These are phyloP conservation scores for Tiliacea aurago DNA, from an alignment of 2,888 invertebrate genomes.

Conservation along the genomic window DNA sequence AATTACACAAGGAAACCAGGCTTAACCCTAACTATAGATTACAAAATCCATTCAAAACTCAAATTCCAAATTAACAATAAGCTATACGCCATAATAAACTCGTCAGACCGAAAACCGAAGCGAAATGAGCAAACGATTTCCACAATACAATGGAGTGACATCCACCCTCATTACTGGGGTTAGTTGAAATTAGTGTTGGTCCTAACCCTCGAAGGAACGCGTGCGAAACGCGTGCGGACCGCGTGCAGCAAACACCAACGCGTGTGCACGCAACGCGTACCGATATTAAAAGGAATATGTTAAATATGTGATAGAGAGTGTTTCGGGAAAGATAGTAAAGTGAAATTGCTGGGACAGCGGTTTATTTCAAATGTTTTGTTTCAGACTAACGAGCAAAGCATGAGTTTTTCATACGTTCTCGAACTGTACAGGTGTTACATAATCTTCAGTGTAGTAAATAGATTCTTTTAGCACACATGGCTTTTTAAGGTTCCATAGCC, in stretches of 20 bases:
- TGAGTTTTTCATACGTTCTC: too few species aligned
- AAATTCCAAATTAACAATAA: conserved; percentile 39
- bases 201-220: conserved; percentile 73
- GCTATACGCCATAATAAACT: conserved; percentile 63
- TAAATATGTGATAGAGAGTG: conserved; percentile 70
- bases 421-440: too few species aligned
- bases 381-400: too few species aligned
- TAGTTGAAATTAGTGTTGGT: conserved; percentile 70
- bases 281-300: conserved; percentile 86
- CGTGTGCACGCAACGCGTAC: conserved; percentile 80
- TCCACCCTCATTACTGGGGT: conserved; percentile 69
- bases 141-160: conserved; percentile 64
- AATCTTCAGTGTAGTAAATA: too few species aligned
- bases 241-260: conserved; percentile 78
- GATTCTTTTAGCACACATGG: too few species aligned
- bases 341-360: not conserved
- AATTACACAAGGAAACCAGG: not conserved
- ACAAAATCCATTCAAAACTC: conserved; percentile 14
- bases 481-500: too few species aligned
- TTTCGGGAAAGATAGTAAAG: conserved; percentile 40
- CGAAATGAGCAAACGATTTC: conserved; percentile 81
- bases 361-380: too few species aligned
- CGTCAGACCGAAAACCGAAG: conserved; percentile 64
- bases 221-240: conserved; percentile 74
- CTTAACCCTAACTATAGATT: not conserved